Percentiles rank a stretch among this genome's conserved stretches.
These are phyloP conservation scores for Rhodophaea formosa DNA, from an alignment of 2,888 invertebrate species.

Conservation along the genomic window DNA sequence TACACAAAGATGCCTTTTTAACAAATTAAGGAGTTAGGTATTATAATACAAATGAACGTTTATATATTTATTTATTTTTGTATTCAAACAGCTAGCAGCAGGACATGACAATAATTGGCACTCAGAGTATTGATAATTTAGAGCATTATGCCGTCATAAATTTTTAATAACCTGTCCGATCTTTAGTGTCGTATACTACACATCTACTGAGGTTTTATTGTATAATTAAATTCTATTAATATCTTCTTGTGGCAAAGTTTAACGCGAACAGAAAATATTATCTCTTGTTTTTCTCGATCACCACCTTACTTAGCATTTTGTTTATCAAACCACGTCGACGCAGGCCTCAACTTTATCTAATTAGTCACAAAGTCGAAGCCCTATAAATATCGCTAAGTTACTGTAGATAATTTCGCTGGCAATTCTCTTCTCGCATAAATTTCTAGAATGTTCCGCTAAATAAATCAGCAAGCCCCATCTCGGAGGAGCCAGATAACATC, in stretches of 20 bases:
- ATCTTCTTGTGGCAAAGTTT: not conserved
- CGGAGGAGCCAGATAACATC: slow-evolving; percentile 51
- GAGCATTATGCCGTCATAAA: too few relatives aligned
- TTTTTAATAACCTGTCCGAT: too few relatives aligned
- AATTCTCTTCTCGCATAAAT: slow-evolving; percentile 36
- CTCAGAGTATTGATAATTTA: too few relatives aligned
- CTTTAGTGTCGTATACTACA: too few relatives aligned
- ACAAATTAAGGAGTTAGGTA: too few relatives aligned
- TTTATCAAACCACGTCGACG: slow-evolving; percentile 10
- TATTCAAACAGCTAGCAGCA: too few relatives aligned
- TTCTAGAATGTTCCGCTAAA: slow-evolving; percentile 43
- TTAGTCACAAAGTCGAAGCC: slow-evolving; percentile 31
- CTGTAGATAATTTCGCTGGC: slow-evolving; percentile 27
- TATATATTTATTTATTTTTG: too few relatives aligned
- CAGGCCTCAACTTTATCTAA: slow-evolving; percentile 30
- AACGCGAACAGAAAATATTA: not conserved
- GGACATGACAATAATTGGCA: too few relatives aligned
- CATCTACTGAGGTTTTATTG: too few relatives aligned
- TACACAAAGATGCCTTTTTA: too few relatives aligned
- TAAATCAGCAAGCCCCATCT: slow-evolving; percentile 45
- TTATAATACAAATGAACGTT: too few relatives aligned
- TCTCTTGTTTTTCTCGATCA: not conserved
- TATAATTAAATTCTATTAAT: not conserved
- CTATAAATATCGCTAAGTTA: slow-evolving; percentile 29
- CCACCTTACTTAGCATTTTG: not conserved